Base-by-base conservation (phyloP, 1,140 invertebrate species). In the Oedothorax gibbosus region DNA sequence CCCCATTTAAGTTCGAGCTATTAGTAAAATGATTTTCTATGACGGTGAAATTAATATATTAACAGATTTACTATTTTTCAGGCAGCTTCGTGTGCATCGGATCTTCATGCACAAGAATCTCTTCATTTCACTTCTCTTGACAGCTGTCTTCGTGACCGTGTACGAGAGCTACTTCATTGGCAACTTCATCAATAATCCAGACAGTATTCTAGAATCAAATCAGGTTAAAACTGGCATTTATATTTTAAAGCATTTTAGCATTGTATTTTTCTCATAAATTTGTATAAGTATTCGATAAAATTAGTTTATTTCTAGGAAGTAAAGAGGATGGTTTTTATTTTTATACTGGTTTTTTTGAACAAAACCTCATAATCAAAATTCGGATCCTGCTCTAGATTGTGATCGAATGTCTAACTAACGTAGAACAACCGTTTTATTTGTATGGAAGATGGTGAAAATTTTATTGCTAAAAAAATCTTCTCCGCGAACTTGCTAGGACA, bases 61-160 rank as follows among this genome's bases (percentile, higher is more conserved):
- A 62, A 35, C 5, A 35, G 35, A 35, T 35, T 57, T 15, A 3
- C 11, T 7, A 15, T 0, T 65, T 85, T 85, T 85, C 64, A 86
- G 88, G 66, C 86, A 88, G 88, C 83, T 89, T 57, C 62, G 81
- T 87, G 82, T 87, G 49, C 53, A 86, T 79, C 85, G 88, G 57
- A 92, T 93, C 75, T 90, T 90, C 53, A 89, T 93, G 18, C 92
- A 93, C 87, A 89, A 91, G 77, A 91, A 93, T 87, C 89, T 93
- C 76, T 92, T 93, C 87, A 73, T 90, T 0, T 91, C 92, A 3
- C 90, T 92, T 50, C 87, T 93, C 2, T 51, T 92, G 50, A 90
- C 91, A 65, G 89, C 90, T 10, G 51, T 82, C 7, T 86, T 65
- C 66, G 88, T 91, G 15, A 90, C 90, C 35, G 86, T 90, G 18